phyloP scores from a whole-genome alignment of 1,140 invertebrate species.

The Coptotermes formosanus region DNA sequence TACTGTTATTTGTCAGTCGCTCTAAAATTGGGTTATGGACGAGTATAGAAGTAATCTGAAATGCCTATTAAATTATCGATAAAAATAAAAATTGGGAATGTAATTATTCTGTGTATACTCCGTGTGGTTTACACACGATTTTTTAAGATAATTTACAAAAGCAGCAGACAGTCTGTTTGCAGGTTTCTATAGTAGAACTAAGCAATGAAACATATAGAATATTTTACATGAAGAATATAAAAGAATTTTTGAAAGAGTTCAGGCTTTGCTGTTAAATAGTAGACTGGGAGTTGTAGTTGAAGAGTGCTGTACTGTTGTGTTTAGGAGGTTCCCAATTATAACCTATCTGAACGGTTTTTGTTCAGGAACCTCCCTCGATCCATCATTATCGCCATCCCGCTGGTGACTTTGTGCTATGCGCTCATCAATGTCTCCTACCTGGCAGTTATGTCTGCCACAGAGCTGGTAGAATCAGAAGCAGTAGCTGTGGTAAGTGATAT shows the following conservation, averaged over 20 bases:
- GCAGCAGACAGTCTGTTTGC: neutral
- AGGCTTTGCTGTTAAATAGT: neutral
- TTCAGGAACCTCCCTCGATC: conserved; percentile 89
- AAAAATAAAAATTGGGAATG: no score
- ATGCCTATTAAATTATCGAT: no score
- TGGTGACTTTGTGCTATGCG: conserved; percentile 94
- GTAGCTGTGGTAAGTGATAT: conserved; percentile 82
- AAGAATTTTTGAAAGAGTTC: neutral
- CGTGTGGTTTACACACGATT: no score
- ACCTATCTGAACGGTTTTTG: neutral
- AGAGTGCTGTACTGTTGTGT: neutral
- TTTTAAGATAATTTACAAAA: neutral
- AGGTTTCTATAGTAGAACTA: neutral
- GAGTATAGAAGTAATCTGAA: no score
- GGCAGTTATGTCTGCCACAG: conserved; percentile 90
- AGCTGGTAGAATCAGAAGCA: conserved; percentile 94
- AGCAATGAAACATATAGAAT: neutral
- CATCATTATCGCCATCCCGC: conserved; percentile 93
- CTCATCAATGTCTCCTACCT: conserved; percentile 96
- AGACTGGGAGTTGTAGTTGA: neutral
- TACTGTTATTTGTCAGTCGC: no score
- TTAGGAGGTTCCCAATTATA: neutral
- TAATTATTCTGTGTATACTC: no score
- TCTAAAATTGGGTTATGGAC: no score
- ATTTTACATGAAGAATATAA: neutral